Percentiles rank a stretch among this genome's conserved stretches.
Conservation (phyloP, 64 coral and sea anemone genomes). For the Montipora capricornis region DNA sequence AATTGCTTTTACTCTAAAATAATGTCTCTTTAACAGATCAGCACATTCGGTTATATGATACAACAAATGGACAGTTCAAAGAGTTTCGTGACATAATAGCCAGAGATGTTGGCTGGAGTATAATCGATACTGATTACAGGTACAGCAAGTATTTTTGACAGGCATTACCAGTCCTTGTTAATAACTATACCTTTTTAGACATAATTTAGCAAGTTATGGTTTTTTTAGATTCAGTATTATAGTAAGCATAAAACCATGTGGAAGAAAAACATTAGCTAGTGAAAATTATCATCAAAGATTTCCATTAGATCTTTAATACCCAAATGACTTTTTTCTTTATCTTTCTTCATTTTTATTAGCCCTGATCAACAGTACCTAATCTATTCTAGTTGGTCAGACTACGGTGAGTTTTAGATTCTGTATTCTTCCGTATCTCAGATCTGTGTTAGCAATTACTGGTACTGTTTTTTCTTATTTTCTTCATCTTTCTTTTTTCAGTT, state of each 20-base stretch:
- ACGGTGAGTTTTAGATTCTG: constrained; percentile 56
- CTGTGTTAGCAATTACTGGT: too few species aligned
- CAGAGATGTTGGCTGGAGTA: constrained; percentile 94
- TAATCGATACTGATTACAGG: constrained; percentile 98
- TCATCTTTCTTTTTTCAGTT: constrained; percentile 62
- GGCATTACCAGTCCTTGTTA: too few species aligned
- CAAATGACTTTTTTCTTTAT: neutral
- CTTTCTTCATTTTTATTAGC: constrained; percentile 34
- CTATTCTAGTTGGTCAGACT: constrained; percentile 97
- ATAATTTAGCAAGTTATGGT: too few species aligned
- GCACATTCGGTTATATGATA: constrained; percentile 86
- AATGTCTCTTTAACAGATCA: constrained; percentile 63
- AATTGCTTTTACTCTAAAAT: neutral
- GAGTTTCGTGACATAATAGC: constrained; percentile 84
- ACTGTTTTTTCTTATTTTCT: neutral
- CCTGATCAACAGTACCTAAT: constrained; percentile 95
- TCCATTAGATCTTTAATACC: neutral
- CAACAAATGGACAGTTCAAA: constrained; percentile 77
- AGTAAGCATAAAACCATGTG: too few species aligned
- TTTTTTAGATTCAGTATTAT: too few species aligned
- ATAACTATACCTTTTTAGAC: too few species aligned
- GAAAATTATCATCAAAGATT: neutral
- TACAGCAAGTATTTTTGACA: neutral
- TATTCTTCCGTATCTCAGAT: too few species aligned
- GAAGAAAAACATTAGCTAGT: neutral